Base-by-base conservation (phyloP, 2,888 invertebrate genomes). In the Micoletzkya japonica region DNA sequence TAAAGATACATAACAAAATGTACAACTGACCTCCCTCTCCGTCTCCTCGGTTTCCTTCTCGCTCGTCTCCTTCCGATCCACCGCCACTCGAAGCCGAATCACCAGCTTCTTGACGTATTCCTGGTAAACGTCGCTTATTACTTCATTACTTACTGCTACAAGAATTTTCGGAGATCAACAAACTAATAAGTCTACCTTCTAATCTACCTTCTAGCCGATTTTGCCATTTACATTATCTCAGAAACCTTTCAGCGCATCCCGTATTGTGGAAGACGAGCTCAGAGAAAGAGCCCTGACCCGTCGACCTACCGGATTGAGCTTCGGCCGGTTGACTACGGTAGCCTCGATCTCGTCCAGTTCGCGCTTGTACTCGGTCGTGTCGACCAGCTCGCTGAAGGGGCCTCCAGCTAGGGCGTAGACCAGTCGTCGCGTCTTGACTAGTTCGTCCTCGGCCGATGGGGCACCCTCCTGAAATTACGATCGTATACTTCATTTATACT, bases 41-140 rank as follows among this genome's bases (percentile, higher is more conserved):
- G 68, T 68, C 58, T 68, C 68, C 28, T 68, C 68, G 24, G 30
- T 24, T n/a, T 68, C 68, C 68, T 37, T 58, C 49, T 68, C 68
- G 24, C 24, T 57, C 36, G 57, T 39, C 49, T 68, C 68, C 34
- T 36, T 37, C 0, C 58, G 57, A 4, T 57, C 68, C n/a, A 68
- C 49, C 7, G 57, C 57, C 34, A n/a, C 28, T 7, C 34, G 39
- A 4, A 58, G 39, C 0, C 68, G 68, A 20, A 66, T 66, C n/a
- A 66, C n/a, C n/a, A 66, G 39, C 64, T 52, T 66, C 26, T 52
- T 32, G 20, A 52, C 54, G 54, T 52, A 66, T 28, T 66, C 52
- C 54, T 66, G 26, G 1, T 32, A 52, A 14, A 20, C 17, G 28
- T 49, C 6, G 20, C 30, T 37, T n/a, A 7, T n/a, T n/a, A n/a